phyloP scores from a whole-genome alignment of 2,888 invertebrate genomes.

The Chalcis sispes region DNA sequence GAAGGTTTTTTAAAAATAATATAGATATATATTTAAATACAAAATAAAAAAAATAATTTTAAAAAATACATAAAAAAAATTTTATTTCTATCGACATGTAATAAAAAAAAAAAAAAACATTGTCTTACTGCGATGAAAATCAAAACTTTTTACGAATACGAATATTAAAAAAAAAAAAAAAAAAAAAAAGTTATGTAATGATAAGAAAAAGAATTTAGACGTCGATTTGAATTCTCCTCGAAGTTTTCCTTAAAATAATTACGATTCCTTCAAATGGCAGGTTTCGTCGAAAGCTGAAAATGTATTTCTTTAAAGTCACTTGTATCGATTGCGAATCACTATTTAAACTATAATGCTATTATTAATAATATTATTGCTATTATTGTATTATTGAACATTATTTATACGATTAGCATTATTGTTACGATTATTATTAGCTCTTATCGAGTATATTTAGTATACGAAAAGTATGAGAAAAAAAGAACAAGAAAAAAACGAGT shows the following conservation, averaged over 20 bases:
- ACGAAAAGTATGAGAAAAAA: slow-evolving; percentile 15
- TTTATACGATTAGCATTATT: slow-evolving; percentile 48
- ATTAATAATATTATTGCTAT: slow-evolving; percentile 33
- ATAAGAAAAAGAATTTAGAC: too few species aligned
- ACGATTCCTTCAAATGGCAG: slow-evolving; percentile 47
- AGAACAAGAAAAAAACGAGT: slow-evolving; percentile 3
- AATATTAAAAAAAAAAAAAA: background rate
- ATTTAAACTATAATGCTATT: slow-evolving; percentile 38
- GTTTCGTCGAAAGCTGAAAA: slow-evolving; percentile 64
- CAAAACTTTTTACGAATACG: background rate
- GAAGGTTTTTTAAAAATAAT: background rate
- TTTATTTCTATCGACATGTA: slow-evolving; percentile 3
- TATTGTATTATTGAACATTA: slow-evolving; percentile 31
- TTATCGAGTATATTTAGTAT: slow-evolving; percentile 48
- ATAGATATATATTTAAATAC: background rate
- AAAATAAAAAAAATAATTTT: slow-evolving; percentile 2
- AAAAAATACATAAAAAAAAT: background rate
- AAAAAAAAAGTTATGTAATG: slow-evolving; percentile 2
- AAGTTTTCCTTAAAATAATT: slow-evolving; percentile 14
- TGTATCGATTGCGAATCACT: slow-evolving; percentile 47
- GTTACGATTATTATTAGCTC: slow-evolving; percentile 39
- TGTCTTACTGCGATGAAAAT: background rate
- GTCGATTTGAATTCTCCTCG: slow-evolving; percentile 11
- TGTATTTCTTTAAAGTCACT: slow-evolving; percentile 58
- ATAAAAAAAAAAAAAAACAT: slow-evolving; percentile 1